Evolutionary conservation across 35 echinoderm and acorn worm genomes (phyloP).

Genomic region (Diadema setosum): DNA sequence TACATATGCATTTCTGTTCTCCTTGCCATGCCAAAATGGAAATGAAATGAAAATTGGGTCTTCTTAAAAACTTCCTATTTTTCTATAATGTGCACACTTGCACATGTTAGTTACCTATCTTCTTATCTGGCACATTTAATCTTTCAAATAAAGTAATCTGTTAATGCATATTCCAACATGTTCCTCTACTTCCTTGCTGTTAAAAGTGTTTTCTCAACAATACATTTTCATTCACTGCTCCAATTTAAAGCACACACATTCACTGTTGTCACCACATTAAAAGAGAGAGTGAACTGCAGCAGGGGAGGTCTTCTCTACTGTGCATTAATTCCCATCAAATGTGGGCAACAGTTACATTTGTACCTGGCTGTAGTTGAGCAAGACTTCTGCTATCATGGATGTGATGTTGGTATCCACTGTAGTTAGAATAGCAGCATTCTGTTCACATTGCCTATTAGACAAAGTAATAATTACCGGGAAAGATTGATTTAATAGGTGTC

Average conservation of each 20-base stretch:
- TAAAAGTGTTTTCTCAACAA: neutral
- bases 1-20: no score
- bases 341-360: neutral
- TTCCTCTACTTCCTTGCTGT: no score
- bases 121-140: no score
- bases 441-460: neutral
- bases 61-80: no score
- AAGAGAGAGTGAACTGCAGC: neutral
- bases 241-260: neutral
- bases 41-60: no score
- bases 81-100: no score
- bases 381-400: neutral
- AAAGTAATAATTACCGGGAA: no score
- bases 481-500: no score
- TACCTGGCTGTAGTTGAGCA: neutral
- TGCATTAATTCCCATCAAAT: neutral
- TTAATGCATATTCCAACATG: no score
- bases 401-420: neutral
- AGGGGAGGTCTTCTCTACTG: neutral
- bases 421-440: conserved; percentile 6
- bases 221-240: neutral
- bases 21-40: no score
- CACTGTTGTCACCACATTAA: neutral
- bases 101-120: no score
- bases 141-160: no score